phyloP scores from a whole-genome alignment of 2,113 vertebrate genomes.

The Otis tarda region DNA sequence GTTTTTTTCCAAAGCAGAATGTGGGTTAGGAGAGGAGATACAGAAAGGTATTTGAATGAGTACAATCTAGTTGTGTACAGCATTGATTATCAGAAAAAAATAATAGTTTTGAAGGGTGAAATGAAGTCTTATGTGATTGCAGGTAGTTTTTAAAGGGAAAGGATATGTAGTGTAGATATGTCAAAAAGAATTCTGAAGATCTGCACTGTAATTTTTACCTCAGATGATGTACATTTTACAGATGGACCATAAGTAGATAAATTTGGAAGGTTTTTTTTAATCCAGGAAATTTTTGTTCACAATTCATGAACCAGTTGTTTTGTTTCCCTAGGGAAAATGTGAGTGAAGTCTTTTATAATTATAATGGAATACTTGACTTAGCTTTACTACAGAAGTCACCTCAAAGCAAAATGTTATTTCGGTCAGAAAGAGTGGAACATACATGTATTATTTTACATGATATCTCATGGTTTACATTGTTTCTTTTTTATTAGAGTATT shows the following conservation, averaged over 20 bases:
- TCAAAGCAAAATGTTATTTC: neutral
- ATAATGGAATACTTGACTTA: neutral
- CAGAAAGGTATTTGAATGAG: neutral
- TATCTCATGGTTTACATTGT: neutral
- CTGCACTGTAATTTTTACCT: neutral
- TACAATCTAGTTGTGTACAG: neutral
- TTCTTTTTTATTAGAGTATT: neutral
- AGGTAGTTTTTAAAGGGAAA: neutral
- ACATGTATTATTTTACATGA: neutral
- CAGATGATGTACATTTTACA: neutral
- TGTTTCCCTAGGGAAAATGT: neutral
- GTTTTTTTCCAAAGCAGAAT: neutral
- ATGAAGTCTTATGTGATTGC: neutral
- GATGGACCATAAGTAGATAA: neutral
- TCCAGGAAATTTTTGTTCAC: neutral
- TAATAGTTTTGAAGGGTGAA: neutral
- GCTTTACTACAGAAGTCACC: neutral
- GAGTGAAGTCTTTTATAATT: neutral
- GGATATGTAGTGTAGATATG: neutral
- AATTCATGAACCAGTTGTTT: neutral
- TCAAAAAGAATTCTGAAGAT: neutral
- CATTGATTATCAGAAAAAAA: neutral
- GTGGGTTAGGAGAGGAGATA: neutral
- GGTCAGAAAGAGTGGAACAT: neutral
- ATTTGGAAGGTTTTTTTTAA: neutral